A percentile compares a stretch with the other conserved stretches of the same genome.
Evolutionary conservation across 2,888 invertebrate species (phyloP).

Genomic region (Beris morrisii): DNA sequence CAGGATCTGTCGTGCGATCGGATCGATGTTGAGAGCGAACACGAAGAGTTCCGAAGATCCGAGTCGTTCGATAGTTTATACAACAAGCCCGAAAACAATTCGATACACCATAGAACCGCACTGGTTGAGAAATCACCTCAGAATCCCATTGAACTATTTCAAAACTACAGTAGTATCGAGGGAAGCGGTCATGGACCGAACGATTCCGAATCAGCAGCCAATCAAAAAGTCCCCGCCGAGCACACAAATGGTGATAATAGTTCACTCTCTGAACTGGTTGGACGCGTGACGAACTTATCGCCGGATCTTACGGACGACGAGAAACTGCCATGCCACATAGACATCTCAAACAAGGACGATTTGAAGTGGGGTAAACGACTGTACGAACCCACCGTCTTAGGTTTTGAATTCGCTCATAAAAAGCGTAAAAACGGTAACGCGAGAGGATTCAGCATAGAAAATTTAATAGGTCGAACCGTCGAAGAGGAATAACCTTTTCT

Average conservation of each 20-base stretch:
- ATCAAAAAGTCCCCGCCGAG: constrained; percentile 13
- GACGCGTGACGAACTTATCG: constrained; percentile 31
- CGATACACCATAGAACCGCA: not conserved
- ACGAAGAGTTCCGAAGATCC: constrained; percentile 53
- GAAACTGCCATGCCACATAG: constrained; percentile 46
- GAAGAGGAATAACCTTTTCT: constrained; percentile 42
- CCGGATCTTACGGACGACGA: constrained; percentile 32
- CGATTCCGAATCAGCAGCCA: constrained; percentile 1
- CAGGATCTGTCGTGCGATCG: constrained; percentile 54
- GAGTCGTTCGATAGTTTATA: constrained; percentile 52
- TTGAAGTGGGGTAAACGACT: constrained; percentile 34
- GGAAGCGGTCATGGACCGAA: not conserved
- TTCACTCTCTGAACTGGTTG: constrained; percentile 9
- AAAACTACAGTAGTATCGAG: constrained; percentile 13
- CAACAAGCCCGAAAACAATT: constrained; percentile 26
- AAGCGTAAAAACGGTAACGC: constrained; percentile 50
- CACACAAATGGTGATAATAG: constrained; percentile 17
- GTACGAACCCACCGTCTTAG: constrained; percentile 44
- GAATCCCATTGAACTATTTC: constrained; percentile 10
- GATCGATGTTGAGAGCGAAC: constrained; percentile 55
- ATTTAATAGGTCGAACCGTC: constrained; percentile 52
- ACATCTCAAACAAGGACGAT: constrained; percentile 42
- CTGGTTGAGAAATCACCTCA: constrained; percentile 19
- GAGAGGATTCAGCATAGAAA: constrained; percentile 56
- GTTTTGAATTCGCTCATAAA: constrained; percentile 47